phyloP scores from a whole-genome alignment of 2,888 invertebrate genomes.

The Allygus modestus region DNA sequence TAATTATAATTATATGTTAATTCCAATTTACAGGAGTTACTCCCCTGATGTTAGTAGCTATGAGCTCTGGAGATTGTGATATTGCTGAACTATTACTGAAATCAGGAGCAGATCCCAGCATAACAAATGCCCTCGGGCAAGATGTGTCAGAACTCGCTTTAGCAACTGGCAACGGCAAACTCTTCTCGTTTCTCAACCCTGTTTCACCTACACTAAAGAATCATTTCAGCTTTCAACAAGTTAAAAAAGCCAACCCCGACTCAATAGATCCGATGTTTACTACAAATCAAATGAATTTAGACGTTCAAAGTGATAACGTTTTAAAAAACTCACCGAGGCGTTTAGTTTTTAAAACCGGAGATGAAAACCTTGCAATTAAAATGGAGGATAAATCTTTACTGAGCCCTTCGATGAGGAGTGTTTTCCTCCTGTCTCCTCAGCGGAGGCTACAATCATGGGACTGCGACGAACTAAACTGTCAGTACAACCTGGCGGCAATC shows the following conservation, averaged over 20 bases:
- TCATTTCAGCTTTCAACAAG: background rate
- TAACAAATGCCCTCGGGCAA: conserved; percentile 2
- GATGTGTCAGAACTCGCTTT: conserved; percentile 8
- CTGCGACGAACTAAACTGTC: background rate
- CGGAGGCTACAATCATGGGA: background rate
- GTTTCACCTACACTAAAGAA: background rate
- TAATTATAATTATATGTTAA: too few species aligned
- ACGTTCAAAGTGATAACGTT: background rate
- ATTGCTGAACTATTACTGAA: conserved; percentile 7
- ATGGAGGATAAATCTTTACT: background rate
- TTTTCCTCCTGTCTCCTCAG: conserved; percentile 23
- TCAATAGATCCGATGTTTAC: conserved; percentile 25
- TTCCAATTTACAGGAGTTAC: conserved; percentile 11
- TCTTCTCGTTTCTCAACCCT: conserved; percentile 1
- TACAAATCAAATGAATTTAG: conserved; percentile 2
- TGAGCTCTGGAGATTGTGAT: conserved; percentile 16
- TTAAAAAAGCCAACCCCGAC: background rate
- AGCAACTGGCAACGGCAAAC: background rate
- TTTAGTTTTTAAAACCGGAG: conserved; percentile 9
- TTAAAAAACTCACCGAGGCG: conserved; percentile 38
- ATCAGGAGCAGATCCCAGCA: background rate
- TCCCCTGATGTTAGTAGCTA: conserved; percentile 9
- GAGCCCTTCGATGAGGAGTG: conserved; percentile 18
- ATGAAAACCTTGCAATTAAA: background rate
- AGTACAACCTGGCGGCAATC: background rate